Conservation (phyloP, 1,140 invertebrate genomes). For the Dendroctonus valens region DNA sequence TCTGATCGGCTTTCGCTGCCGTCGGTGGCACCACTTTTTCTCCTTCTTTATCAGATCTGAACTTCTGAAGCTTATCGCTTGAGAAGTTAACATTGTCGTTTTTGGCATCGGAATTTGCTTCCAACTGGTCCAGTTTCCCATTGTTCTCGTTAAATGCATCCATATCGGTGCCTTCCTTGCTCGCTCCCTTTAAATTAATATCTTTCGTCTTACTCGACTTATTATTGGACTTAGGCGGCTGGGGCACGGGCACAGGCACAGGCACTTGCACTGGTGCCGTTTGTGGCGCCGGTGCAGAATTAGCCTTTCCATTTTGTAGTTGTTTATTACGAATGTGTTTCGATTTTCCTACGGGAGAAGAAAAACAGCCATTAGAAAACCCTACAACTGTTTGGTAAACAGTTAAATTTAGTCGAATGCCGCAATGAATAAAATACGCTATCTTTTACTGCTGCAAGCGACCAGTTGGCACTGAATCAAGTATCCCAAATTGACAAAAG, state of each 20-base stretch:
- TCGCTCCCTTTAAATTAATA: constrained; percentile 49
- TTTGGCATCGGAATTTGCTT: not conserved
- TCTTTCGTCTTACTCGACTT: constrained; percentile 48
- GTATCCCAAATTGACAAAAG: not conserved
- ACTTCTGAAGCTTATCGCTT: constrained; percentile 23
- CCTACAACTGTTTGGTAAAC: not conserved
- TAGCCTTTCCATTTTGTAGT: constrained; percentile 17
- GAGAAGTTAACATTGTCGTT: constrained; percentile 1
- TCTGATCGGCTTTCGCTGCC: no score
- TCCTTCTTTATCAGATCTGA: not conserved
- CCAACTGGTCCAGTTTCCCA: not conserved
- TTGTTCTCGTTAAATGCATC: constrained; percentile 49
- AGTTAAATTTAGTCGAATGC: not conserved
- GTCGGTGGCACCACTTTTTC: no score
- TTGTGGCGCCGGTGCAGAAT: constrained; percentile 7
- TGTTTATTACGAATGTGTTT: constrained; percentile 37
- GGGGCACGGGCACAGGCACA: constrained; percentile 37
- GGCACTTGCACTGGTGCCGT: constrained; percentile 9
- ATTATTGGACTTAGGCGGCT: constrained; percentile 42
- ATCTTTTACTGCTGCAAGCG: not conserved
- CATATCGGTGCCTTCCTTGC: constrained; percentile 53
- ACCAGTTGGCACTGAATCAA: not conserved
- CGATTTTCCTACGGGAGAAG: constrained; percentile 44
- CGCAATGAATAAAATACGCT: not conserved
- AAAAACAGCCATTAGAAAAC: constrained; percentile 3